Evolutionary conservation across 2,797 vertebrate genomes (phyloP).

Genomic region (Gadopsis bispinosus): DNA sequence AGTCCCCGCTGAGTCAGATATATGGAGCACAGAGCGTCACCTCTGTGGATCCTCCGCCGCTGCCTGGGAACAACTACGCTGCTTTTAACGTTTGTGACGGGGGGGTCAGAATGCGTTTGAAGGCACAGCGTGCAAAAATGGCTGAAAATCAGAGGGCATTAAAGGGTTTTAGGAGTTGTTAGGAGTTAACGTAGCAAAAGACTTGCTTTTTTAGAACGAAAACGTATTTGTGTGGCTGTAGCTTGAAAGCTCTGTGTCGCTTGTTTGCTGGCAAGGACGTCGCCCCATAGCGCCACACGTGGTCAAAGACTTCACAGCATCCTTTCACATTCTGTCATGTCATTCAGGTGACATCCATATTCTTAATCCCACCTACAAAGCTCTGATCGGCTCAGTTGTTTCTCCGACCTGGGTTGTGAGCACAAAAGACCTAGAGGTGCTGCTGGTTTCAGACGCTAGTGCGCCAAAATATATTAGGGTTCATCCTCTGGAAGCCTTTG

Average conservation of each 20-base stretch:
- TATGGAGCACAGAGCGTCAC: slow-evolving; percentile 56
- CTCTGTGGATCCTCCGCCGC: not conserved
- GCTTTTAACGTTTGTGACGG: slow-evolving; percentile 23
- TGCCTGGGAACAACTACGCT: not conserved
- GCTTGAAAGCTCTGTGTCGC: no score
- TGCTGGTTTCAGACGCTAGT: not conserved
- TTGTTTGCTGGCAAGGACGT: no score
- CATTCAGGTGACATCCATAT: no score
- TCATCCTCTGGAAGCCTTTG: not conserved
- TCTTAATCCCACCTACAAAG: no score
- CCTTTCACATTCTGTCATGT: no score
- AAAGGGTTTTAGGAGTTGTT: not conserved
- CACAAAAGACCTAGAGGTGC: no score
- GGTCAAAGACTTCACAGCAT: no score
- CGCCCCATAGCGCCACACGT: no score
- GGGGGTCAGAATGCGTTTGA: not conserved
- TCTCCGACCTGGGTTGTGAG: not conserved
- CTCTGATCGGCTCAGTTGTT: not conserved
- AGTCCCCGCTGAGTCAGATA: slow-evolving; percentile 48
- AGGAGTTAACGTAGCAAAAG: no score
- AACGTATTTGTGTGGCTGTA: no score
- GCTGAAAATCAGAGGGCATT: not conserved
- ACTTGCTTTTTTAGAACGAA: no score
- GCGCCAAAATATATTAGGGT: not conserved
- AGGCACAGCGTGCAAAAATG: not conserved